These are phyloP conservation scores for Gavia stellata DNA, from an alignment of 2,113 vertebrate species.

Conservation along the genomic window DNA sequence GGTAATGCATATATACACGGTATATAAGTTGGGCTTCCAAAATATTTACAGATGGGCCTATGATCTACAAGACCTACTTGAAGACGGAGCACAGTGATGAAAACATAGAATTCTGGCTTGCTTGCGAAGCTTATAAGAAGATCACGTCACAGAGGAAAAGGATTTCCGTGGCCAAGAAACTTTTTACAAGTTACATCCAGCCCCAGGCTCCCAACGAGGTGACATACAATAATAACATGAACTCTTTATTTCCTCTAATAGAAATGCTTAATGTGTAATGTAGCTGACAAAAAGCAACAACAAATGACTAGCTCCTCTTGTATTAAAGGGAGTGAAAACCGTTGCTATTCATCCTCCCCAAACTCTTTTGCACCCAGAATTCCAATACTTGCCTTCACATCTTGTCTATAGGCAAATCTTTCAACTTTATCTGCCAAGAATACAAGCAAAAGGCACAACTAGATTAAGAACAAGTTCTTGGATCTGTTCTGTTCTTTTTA, in stretches of 20 bases:
- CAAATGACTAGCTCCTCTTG: not conserved
- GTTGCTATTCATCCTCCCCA: not conserved
- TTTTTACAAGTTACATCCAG: conserved; percentile 64
- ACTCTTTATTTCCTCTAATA: not conserved
- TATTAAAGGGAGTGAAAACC: not conserved
- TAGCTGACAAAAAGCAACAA: not conserved
- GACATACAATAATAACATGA: not conserved
- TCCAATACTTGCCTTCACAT: not conserved
- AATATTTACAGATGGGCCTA: conserved; percentile 53
- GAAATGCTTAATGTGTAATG: not conserved
- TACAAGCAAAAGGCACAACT: not conserved
- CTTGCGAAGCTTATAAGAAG: conserved; percentile 70
- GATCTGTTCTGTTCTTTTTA: not conserved
- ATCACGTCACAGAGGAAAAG: conserved; percentile 45
- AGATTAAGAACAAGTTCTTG: not conserved
- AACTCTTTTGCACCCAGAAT: not conserved
- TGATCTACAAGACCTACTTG: conserved; percentile 63
- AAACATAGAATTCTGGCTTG: conserved; percentile 71
- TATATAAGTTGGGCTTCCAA: not conserved
- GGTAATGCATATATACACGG: not conserved
- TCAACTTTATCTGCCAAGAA: not conserved
- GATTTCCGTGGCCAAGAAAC: conserved; percentile 55
- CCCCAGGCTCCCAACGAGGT: conserved; percentile 66
- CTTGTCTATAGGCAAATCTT: not conserved
- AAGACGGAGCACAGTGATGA: conserved; percentile 68